These are phyloP conservation scores for Parnassius smintheus DNA, from an alignment of 2,888 invertebrate genomes.

Conservation along the genomic window DNA sequence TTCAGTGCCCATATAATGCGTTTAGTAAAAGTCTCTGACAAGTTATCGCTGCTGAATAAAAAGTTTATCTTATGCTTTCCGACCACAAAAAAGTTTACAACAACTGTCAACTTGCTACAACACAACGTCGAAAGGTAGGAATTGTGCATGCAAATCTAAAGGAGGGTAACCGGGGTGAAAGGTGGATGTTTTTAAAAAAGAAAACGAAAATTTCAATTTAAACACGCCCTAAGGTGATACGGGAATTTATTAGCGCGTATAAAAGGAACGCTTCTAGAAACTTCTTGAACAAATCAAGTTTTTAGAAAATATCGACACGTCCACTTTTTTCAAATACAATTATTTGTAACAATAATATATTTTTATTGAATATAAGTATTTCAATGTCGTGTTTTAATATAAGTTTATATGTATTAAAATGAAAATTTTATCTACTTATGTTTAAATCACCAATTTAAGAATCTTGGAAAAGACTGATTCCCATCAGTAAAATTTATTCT, in stretches of 20 bases:
- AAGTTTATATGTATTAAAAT: no score
- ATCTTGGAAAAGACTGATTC: no score
- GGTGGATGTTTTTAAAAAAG: constrained; percentile 57
- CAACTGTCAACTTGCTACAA: constrained; percentile 27
- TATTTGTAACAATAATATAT: no score
- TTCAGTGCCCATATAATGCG: neutral
- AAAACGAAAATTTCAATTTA: constrained; percentile 77
- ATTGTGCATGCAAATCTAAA: constrained; percentile 65
- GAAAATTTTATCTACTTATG: no score
- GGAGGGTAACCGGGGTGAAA: constrained; percentile 41
- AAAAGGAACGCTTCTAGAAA: constrained; percentile 11
- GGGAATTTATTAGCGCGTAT: constrained; percentile 26
- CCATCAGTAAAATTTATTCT: no score
- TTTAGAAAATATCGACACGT: constrained; percentile 6
- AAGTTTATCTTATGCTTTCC: constrained; percentile 18
- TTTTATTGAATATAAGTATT: no score
- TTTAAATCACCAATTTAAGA: no score
- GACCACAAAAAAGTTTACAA: constrained; percentile 25
- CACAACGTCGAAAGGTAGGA: constrained; percentile 41
- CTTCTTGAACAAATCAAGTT: constrained; percentile 1
- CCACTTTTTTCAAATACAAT: no score
- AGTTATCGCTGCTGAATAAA: constrained; percentile 14
- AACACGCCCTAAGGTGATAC: constrained; percentile 66
- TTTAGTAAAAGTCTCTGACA: constrained; percentile 4
- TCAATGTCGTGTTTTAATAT: no score